These are phyloP conservation scores for Onychomys leucogaster DNA, from an alignment of 2,797 vertebrate genomes.

Conservation along the genomic window DNA sequence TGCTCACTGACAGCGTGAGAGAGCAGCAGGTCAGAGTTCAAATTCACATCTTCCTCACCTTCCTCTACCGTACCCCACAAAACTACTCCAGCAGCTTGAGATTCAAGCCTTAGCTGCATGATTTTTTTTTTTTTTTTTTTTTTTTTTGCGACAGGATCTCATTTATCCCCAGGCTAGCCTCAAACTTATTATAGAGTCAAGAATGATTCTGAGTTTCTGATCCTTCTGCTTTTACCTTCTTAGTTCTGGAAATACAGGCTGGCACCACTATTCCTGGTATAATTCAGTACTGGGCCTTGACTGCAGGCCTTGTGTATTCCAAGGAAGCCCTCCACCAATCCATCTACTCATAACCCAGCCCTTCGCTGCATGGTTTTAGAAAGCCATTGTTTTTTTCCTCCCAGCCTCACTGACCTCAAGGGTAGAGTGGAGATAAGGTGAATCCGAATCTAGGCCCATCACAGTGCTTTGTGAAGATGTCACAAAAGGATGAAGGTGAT, in stretches of 20 bases:
- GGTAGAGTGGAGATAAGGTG: neutral
- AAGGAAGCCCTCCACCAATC: neutral
- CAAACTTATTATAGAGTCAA: neutral
- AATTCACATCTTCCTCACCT: neutral
- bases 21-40: neutral
- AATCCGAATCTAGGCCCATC: neutral
- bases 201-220: neutral
- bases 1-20: too few species aligned
- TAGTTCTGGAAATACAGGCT: neutral
- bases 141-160: neutral
- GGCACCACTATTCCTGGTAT: too few species aligned
- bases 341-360: neutral
- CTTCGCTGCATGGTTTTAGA: neutral
- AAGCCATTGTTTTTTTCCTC: neutral
- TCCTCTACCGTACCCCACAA: fast-evolving
- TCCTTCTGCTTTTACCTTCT: neutral
- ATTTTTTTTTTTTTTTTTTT: neutral
- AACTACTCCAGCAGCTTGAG: neutral
- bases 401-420: neutral
- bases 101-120: neutral
- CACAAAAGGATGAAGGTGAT: too few species aligned
- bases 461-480: neutral
- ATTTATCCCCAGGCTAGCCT: neutral
- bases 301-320: neutral
- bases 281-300: neutral